phyloP scores from a whole-genome alignment of 2,888 invertebrate genomes.

The Branchinecta sandiegonensis region DNA sequence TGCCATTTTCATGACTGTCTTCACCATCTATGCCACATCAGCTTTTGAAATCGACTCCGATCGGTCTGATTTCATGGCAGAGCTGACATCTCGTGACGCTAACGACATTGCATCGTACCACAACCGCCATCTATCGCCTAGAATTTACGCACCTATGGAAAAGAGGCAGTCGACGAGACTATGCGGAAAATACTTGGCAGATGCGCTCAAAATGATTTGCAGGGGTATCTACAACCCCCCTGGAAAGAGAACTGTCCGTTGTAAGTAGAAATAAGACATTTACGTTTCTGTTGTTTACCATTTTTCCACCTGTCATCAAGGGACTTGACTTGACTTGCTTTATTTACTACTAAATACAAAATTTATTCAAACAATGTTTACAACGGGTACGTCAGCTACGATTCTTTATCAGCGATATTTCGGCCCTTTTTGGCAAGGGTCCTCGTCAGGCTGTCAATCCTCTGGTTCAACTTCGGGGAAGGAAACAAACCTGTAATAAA shows the following conservation, averaged over 20 bases:
- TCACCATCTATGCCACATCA: neutral
- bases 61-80: neutral
- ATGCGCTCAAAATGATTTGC: constrained; percentile 10
- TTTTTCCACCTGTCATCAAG: too few relatives aligned
- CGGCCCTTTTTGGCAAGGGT: too few relatives aligned
- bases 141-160: neutral
- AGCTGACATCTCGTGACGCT: constrained; percentile 4
- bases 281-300: too few relatives aligned
- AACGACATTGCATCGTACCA: constrained; percentile 7
- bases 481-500: too few relatives aligned
- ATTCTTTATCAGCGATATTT: too few relatives aligned
- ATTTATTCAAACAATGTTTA: too few relatives aligned
- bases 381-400: too few relatives aligned
- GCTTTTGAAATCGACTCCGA: neutral
- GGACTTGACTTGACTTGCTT: too few relatives aligned
- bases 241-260: neutral
- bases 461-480: too few relatives aligned
- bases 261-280: neutral
- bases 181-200: neutral
- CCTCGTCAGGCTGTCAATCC: too few relatives aligned
- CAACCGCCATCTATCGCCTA: constrained; percentile 2
- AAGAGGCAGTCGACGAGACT: neutral
- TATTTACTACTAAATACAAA: too few relatives aligned
- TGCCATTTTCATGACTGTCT: neutral
- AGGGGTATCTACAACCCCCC: neutral